A percentile compares a stretch with the other conserved stretches of the same genome.
phyloP scores from a whole-genome alignment of 2,113 vertebrate species.

The Oncorhynchus kisutch region DNA sequence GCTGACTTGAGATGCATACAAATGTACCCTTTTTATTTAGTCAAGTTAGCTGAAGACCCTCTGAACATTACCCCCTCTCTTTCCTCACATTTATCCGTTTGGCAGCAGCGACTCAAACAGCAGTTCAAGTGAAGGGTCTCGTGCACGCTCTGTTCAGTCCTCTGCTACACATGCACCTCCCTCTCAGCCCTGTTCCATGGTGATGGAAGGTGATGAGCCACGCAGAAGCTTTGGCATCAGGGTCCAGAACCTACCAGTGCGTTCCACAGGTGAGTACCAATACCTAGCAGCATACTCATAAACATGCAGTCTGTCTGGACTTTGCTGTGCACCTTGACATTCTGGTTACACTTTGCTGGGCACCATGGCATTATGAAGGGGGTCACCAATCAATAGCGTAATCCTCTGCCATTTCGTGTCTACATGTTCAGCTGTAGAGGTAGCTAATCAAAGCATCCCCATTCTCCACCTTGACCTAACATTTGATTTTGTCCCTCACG shows the following conservation, averaged over 20 bases:
- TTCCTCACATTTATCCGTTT: constrained; percentile 24
- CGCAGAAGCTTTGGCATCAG: constrained; percentile 99
- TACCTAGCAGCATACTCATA: neutral
- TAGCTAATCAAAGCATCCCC: neutral
- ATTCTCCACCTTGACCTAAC: neutral
- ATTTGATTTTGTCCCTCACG: neutral
- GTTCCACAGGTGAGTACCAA: constrained; percentile 86
- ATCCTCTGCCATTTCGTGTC: too few species aligned
- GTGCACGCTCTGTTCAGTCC: constrained; percentile 93
- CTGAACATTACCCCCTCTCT: neutral
- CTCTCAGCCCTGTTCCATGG: constrained; percentile 84
- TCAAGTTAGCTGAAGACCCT: neutral
- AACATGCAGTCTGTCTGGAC: neutral
- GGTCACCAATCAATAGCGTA: neutral
- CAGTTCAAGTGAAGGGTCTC: constrained; percentile 96
- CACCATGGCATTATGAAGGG: neutral
- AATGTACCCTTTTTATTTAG: neutral
- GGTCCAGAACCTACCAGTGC: constrained; percentile 98
- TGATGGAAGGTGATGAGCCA: constrained; percentile 94
- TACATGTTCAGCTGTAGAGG: too few species aligned
- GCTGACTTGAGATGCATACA: neutral
- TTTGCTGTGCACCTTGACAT: neutral
- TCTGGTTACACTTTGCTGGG: neutral
- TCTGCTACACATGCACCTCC: constrained; percentile 85
- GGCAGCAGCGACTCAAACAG: constrained; percentile 92